Base-by-base conservation (phyloP, 2,113 vertebrate genomes). In the Lichenostomus cassidix region DNA sequence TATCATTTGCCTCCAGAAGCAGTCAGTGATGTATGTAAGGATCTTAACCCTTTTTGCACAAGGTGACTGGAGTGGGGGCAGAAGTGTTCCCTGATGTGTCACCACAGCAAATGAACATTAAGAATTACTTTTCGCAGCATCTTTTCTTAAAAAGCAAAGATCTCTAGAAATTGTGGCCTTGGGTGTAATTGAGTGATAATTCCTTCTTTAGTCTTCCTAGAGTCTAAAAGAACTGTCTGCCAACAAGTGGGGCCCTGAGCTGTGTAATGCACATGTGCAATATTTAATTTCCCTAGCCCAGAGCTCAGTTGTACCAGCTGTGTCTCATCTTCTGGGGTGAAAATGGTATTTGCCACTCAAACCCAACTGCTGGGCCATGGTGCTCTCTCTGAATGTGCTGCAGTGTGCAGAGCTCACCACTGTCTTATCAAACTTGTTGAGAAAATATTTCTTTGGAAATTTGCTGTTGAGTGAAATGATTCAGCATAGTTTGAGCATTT, bases 221-320 rank as follows among this genome's bases (percentile, higher is more conserved):
- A 46, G 28, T 24, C 70, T 41, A 6, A 21, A 63, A 44, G 87
- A 68, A 44, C 37, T n/a, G 73, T 53, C 31, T 60, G 46, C 63
- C 49, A 46, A 25, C 27, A 31, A 47, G 13, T 16, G 15, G 24
- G 17, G 17, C 65, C 77, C 39, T 59, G 73, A 78, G 28, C 87
- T 68, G 39, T 33, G 47, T 29, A 21, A 58, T 2, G 1, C 16
- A 20, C 27, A 8, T 2, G 16, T 24, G 11, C 1, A 6, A 2
- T 17, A 29, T 28, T 73, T 39, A 4, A 67, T 82, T 85, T 69
- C 47, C 28, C 33, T 44, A 68, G 70, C 15, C 9, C 15, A 74
- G 68, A 83, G 55, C 68, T 50, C 46, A 29, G 47, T 11, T 56
- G 19, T 55, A 28, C 62, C 24, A 19, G 52, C 46, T 10, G 3